Percentiles rank a stretch among this genome's conserved stretches.
phyloP scores from a whole-genome alignment of 2,113 vertebrate genomes.

The Mormyrus lacerda region DNA sequence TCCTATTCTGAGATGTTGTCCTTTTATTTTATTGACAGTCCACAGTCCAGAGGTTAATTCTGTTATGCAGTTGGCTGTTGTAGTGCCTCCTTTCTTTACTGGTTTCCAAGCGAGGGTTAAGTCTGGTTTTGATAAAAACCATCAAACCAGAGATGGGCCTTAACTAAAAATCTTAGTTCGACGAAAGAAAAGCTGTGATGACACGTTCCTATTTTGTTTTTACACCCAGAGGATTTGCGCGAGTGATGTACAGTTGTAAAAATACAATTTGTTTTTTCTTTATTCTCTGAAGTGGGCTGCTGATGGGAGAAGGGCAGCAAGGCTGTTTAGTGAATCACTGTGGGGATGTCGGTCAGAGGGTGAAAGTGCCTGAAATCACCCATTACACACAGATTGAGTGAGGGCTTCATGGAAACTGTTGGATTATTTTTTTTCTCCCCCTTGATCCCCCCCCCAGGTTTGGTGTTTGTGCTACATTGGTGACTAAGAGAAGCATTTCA shows the following conservation, averaged over 20 bases:
- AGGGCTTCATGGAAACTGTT: not conserved
- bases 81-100: not conserved
- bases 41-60: not conserved
- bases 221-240: not conserved
- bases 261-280: not conserved
- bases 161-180: not conserved
- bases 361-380: not conserved
- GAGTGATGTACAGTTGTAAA: not conserved
- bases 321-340: not conserved
- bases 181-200: not conserved
- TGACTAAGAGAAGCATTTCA: not conserved
- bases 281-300: not conserved
- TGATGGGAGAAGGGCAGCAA: not conserved
- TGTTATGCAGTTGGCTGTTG: not conserved
- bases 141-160: not conserved
- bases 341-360: not conserved
- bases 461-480: not conserved
- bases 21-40: not conserved
- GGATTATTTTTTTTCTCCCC: not conserved
- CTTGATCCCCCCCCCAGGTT: not conserved
- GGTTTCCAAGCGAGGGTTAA: not conserved
- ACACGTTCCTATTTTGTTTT: not conserved
- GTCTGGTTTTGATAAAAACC: not conserved
- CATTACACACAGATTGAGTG: not conserved
- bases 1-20: not conserved